These are phyloP conservation scores for Oryctes rhinoceros DNA, from an alignment of 1,140 invertebrate genomes.

Conservation along the genomic window DNA sequence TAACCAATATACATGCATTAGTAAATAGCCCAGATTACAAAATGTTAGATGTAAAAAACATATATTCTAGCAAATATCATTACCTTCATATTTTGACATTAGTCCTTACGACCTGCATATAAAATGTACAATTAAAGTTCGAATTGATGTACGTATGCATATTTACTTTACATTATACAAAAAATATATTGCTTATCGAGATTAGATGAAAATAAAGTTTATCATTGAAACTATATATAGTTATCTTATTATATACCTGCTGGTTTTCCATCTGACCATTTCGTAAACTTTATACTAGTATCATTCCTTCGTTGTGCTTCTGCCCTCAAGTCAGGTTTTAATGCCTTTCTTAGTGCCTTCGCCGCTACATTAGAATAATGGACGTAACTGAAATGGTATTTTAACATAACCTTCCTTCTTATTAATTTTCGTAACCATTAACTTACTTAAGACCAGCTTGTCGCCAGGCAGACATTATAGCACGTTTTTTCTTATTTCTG, in stretches of 20 bases:
- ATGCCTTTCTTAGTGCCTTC: conserved; percentile 75
- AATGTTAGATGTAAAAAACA: background rate
- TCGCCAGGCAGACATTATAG: conserved; percentile 71
- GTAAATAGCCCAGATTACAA: background rate
- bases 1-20: background rate
- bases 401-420: conserved; percentile 48
- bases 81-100: background rate
- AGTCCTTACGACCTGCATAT: conserved; percentile 29
- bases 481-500: conserved; percentile 9
- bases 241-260: conserved; percentile 71
- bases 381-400: conserved; percentile 79
- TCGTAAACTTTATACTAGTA: conserved; percentile 79
- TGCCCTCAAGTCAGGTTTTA: conserved; percentile 76
- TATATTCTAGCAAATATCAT: background rate
- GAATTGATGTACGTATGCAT: background rate
- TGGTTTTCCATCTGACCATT: conserved; percentile 87
- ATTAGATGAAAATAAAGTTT: background rate
- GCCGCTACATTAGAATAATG: conserved; percentile 93
- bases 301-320: conserved; percentile 82
- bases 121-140: background rate
- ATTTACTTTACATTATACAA: no score
- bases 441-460: conserved; percentile 72
- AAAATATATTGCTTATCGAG: background rate
- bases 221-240: background rate
- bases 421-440: conserved; percentile 44